phyloP scores from a whole-genome alignment of 2,888 invertebrate species.

The Pinctada fucata region DNA sequence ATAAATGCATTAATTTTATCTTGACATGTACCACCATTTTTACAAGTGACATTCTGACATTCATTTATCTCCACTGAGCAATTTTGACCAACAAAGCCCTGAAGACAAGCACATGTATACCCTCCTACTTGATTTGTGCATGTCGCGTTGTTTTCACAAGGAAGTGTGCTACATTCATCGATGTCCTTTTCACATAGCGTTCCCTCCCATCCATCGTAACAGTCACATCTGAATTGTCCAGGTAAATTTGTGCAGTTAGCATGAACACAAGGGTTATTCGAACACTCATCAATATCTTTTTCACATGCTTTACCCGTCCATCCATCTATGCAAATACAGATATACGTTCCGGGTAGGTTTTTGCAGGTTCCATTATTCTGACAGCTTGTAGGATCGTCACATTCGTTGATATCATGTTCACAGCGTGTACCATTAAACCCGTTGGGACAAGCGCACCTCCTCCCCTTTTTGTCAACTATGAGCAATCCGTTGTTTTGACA shows the following conservation, averaged over 20 bases:
- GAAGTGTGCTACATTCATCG: slow-evolving; percentile 14
- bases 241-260: slow-evolving; percentile 16
- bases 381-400: slow-evolving; percentile 14
- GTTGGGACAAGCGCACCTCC: slow-evolving; percentile 1
- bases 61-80: slow-evolving; percentile 15
- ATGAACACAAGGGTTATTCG: background rate
- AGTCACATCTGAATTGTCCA: slow-evolving; percentile 5
- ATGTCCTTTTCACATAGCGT: slow-evolving; percentile 2
- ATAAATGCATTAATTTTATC: slow-evolving; percentile 2
- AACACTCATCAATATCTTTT: slow-evolving; percentile 17
- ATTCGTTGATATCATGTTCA: slow-evolving; percentile 17
- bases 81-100: slow-evolving; percentile 13
- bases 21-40: slow-evolving; percentile 11
- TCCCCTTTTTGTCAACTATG: background rate
- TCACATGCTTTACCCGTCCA: slow-evolving; percentile 20
- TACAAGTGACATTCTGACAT: background rate
- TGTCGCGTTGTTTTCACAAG: slow-evolving; percentile 13
- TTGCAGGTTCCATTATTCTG: slow-evolving; percentile 1
- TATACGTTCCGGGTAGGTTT: slow-evolving; percentile 13
- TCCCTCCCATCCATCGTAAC: slow-evolving; percentile 17
- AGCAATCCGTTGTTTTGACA: slow-evolving; percentile 13
- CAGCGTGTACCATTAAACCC: slow-evolving; percentile 18
- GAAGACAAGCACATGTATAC: slow-evolving; percentile 14
- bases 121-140: slow-evolving; percentile 5
- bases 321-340: slow-evolving; percentile 11